Evolutionary conservation across 2,888 invertebrate species (phyloP).

Genomic region (Chesias legatella): DNA sequence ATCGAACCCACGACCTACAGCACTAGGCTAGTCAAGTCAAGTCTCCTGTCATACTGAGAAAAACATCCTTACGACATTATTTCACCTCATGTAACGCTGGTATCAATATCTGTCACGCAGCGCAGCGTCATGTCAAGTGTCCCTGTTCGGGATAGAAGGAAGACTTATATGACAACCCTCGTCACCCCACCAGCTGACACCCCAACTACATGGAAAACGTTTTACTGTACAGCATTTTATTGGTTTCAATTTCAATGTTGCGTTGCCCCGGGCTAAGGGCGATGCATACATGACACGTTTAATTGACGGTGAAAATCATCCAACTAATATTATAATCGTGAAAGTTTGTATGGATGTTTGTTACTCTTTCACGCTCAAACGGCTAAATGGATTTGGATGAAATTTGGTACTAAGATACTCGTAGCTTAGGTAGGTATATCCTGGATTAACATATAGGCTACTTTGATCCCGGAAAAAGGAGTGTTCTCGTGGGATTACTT

Average conservation of each 20-base stretch:
- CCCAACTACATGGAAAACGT: slow-evolving; percentile 65
- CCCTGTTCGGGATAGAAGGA: slow-evolving; percentile 42
- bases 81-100: slow-evolving; percentile 10
- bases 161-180: slow-evolving; percentile 79
- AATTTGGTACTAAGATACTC: too few relatives aligned
- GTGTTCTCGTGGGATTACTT: too few relatives aligned
- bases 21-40: too few relatives aligned
- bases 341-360: too few relatives aligned
- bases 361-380: too few relatives aligned
- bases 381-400: too few relatives aligned
- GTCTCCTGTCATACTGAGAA: too few relatives aligned
- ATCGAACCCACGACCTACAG: too few relatives aligned
- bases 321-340: too few relatives aligned
- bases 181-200: slow-evolving; percentile 55
- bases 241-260: slow-evolving; percentile 75
- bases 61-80: neutral
- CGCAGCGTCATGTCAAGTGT: slow-evolving; percentile 34
- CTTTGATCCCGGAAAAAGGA: too few relatives aligned
- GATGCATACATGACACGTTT: slow-evolving; percentile 27
- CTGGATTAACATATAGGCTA: too few relatives aligned
- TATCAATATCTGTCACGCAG: slow-evolving; percentile 37
- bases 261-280: slow-evolving; percentile 51
- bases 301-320: neutral
- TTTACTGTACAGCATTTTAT: slow-evolving; percentile 71
- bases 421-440: too few relatives aligned